phyloP scores from a whole-genome alignment of 1,140 invertebrate species.

The Stegodyphus dumicola region DNA sequence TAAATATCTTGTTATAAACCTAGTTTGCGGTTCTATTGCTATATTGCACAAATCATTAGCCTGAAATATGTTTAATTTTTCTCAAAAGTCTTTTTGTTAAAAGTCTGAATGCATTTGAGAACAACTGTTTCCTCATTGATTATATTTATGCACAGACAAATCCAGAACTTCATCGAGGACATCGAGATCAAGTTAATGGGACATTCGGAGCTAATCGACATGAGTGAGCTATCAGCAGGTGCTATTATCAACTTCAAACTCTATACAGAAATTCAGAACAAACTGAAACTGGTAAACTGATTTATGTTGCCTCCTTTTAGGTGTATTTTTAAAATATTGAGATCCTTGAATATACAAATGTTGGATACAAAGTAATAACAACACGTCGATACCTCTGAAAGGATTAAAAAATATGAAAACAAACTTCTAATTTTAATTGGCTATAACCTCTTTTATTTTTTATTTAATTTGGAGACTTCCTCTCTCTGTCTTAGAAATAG shows the following conservation, averaged over 20 bases:
- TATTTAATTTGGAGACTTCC: no score
- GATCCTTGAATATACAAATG: no score
- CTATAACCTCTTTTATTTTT: no score
- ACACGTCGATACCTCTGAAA: no score
- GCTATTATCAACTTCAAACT: constrained; percentile 19
- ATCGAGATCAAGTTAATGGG: constrained; percentile 17
- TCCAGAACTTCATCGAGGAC: constrained; percentile 16
- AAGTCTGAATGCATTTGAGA: neutral
- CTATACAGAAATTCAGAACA: neutral
- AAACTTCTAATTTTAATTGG: no score
- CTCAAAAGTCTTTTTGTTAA: neutral
- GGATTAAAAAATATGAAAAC: no score
- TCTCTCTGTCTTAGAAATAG: no score
- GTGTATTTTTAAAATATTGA: no score
- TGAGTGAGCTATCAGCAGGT: neutral
- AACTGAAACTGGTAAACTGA: neutral
- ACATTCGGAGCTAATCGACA: constrained; percentile 7
- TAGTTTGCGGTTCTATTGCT: neutral
- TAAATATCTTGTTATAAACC: neutral
- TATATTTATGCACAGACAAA: neutral
- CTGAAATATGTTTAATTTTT: neutral
- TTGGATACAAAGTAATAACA: no score
- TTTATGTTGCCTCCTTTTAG: no score
- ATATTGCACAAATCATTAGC: no score
- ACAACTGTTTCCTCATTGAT: neutral